phyloP scores from a whole-genome alignment of 2,113 vertebrate species.

The Beaufortia kweichowensis region DNA sequence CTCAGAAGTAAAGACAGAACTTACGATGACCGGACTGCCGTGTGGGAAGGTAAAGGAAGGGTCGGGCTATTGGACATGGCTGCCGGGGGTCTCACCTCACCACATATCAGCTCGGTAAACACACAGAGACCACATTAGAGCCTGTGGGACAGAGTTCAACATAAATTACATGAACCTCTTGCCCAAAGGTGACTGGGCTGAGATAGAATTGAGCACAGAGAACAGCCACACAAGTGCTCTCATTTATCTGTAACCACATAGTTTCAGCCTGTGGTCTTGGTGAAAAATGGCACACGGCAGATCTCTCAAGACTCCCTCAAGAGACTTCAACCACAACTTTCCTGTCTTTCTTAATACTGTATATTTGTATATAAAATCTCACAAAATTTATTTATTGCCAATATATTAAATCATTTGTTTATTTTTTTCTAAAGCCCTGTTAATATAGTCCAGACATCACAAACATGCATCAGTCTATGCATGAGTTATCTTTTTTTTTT shows the following conservation, averaged over 20 bases:
- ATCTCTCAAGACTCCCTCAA: background rate
- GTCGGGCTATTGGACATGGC: conserved; percentile 21
- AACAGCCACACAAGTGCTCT: conserved; percentile 58
- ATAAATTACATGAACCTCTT: conserved; percentile 73
- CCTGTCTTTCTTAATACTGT: background rate
- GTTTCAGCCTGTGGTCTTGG: conserved; percentile 18
- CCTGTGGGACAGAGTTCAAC: conserved; percentile 75
- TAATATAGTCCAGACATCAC: no score
- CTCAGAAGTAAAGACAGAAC: conserved; percentile 43
- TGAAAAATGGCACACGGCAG: background rate
- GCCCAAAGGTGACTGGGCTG: conserved; percentile 72
- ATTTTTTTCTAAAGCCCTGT: no score
- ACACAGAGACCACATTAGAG: conserved; percentile 71
- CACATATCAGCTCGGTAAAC: conserved; percentile 40
- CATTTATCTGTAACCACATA: conserved; percentile 30
- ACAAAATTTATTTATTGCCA: no score
- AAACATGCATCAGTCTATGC: no score
- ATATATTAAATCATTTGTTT: no score
- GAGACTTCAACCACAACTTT: background rate
- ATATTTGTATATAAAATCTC: no score
- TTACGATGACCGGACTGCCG: background rate
- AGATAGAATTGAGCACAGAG: conserved; percentile 67
- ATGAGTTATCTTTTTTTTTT: no score
- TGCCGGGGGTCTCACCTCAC: conserved; percentile 30
- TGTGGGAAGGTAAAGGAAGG: conserved; percentile 10